These are phyloP conservation scores for Cydia amplana DNA, from an alignment of 1,140 invertebrate genomes.

Conservation along the genomic window DNA sequence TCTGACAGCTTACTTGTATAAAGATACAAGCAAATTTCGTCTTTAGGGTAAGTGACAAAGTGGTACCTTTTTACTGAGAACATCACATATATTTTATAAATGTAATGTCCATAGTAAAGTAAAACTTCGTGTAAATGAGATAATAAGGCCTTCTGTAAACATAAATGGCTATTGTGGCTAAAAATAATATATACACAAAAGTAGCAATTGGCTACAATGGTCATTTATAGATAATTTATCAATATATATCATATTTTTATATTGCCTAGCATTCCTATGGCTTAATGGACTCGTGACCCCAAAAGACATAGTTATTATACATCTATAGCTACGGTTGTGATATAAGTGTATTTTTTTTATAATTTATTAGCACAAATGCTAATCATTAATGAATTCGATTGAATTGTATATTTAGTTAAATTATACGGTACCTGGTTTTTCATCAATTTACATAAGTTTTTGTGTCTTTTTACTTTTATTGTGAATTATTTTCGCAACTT, in stretches of 20 bases:
- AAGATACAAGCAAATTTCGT: no score
- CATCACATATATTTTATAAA: no score
- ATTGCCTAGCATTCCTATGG: background rate
- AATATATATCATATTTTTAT: slow-evolving; percentile 26
- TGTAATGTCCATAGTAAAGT: background rate
- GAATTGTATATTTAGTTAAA: slow-evolving; percentile 9
- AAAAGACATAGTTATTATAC: slow-evolving; percentile 23
- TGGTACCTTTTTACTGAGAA: no score
- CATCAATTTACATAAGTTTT: background rate
- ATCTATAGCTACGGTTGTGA: slow-evolving; percentile 38
- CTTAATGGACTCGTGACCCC: slow-evolving; percentile 17
- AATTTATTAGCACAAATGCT: slow-evolving; percentile 40
- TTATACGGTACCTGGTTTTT: slow-evolving; percentile 15
- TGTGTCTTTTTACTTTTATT: background rate
- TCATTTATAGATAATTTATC: background rate
- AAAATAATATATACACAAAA: background rate
- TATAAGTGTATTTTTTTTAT: slow-evolving; percentile 32
- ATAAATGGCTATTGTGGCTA: no score
- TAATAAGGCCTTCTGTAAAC: slow-evolving; percentile 12
- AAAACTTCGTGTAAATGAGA: background rate
- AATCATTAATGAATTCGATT: slow-evolving; percentile 14
- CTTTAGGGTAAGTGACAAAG: no score
- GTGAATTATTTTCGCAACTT: background rate
- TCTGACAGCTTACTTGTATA: no score
- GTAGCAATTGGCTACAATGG: background rate